phyloP scores from a whole-genome alignment of 2,797 vertebrate species.

The Anguilla marmorata region DNA sequence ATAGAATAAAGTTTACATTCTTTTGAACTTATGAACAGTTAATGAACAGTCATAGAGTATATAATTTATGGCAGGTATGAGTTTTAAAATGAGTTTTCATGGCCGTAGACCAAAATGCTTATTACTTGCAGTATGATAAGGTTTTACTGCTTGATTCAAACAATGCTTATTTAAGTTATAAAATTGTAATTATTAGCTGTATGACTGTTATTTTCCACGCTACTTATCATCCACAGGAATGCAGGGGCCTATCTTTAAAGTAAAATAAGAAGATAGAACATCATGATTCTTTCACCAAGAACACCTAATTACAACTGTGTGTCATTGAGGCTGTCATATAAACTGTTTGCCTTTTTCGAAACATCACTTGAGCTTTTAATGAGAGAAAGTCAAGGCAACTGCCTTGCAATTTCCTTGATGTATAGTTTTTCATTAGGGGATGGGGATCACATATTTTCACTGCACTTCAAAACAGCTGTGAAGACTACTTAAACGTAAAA shows the following conservation, averaged over 20 bases:
- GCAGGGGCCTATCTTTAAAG: slow-evolving; percentile 62
- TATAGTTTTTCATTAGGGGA: slow-evolving; percentile 59
- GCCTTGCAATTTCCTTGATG: slow-evolving; percentile 66
- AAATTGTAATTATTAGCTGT: slow-evolving; percentile 69
- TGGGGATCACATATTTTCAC: slow-evolving; percentile 2
- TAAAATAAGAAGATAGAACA: slow-evolving; percentile 59
- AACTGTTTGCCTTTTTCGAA: slow-evolving; percentile 68
- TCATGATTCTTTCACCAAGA: slow-evolving; percentile 51
- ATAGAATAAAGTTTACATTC: neutral
- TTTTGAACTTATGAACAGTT: neutral
- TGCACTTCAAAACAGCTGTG: neutral
- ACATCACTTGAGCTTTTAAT: slow-evolving; percentile 68
- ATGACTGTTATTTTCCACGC: slow-evolving; percentile 63
- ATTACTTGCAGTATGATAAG: slow-evolving; percentile 39
- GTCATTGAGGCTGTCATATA: slow-evolving; percentile 61
- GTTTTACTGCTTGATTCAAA: slow-evolving; percentile 55
- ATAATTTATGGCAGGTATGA: neutral
- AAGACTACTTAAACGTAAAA: slow-evolving; percentile 13
- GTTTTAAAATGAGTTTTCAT: slow-evolving; percentile 22
- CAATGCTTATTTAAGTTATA: slow-evolving; percentile 64
- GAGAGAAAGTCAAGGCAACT: slow-evolving; percentile 60
- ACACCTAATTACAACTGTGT: slow-evolving; percentile 65
- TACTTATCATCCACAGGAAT: slow-evolving; percentile 64
- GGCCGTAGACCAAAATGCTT: slow-evolving; percentile 12
- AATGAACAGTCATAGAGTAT: neutral